Conservation (phyloP, 1,140 invertebrate genomes). For the Mizuhopecten yessoensis region DNA sequence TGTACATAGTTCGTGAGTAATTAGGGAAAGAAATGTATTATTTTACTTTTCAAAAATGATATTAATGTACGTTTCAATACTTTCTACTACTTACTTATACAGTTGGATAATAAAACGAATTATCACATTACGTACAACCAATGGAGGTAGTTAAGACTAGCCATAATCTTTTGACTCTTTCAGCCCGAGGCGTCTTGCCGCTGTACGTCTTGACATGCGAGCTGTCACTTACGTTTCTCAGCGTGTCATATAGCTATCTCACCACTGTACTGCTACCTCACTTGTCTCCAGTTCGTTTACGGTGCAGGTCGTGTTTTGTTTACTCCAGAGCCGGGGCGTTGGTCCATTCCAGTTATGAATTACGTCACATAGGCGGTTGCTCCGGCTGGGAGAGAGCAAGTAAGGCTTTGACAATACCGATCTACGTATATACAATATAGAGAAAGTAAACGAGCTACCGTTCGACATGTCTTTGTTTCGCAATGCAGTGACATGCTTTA, state of each 20-base stretch:
- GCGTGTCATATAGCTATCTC: neutral
- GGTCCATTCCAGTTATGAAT: neutral
- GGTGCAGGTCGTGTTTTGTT: neutral
- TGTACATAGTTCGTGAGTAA: neutral
- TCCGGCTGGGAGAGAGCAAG: neutral
- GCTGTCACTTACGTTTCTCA: neutral
- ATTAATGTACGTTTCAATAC: neutral
- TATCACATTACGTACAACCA: neutral
- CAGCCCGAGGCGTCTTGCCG: neutral
- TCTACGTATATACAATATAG: neutral
- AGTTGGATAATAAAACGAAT: too few species aligned
- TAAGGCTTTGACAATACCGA: neutral
- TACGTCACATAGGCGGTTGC: conserved; percentile 18
- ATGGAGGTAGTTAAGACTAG: neutral
- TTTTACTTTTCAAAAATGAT: neutral
- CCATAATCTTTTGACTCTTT: neutral
- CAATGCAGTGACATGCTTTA: neutral
- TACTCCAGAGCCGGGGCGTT: conserved; percentile 17
- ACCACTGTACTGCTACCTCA: neutral
- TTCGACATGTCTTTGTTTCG: neutral
- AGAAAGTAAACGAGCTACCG: neutral
- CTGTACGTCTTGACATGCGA: neutral
- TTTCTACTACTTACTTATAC: neutral
- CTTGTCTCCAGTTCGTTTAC: neutral
- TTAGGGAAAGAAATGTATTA: neutral